Conservation (phyloP, 2,888 invertebrate species). For the Baccha elongata region DNA sequence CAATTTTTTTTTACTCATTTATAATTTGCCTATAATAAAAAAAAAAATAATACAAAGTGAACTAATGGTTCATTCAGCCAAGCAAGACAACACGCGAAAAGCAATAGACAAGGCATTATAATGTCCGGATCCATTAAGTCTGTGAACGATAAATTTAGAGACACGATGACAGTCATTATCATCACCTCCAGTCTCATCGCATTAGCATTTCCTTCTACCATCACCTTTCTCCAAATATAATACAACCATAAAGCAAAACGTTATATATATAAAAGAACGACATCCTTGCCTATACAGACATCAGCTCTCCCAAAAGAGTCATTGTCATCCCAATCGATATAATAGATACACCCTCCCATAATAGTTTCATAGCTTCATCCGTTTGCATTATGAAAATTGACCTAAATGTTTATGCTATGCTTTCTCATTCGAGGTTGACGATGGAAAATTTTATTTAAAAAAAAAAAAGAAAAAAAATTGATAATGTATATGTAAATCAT, state of each 20-base stretch:
- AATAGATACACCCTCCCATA: neutral
- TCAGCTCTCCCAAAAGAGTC: constrained; percentile 14
- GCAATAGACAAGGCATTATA: constrained; percentile 57
- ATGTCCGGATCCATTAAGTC: constrained; percentile 68
- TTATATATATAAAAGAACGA: constrained; percentile 3
- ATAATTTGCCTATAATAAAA: constrained; percentile 6
- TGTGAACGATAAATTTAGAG: constrained; percentile 57
- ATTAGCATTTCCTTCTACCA: constrained; percentile 53
- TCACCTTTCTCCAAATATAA: constrained; percentile 17
- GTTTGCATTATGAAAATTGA: constrained; percentile 57
- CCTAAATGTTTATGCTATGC: constrained; percentile 42
- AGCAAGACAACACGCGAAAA: constrained; percentile 14
- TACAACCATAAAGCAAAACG: neutral
- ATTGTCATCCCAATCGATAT: constrained; percentile 60
- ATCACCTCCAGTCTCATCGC: constrained; percentile 60
- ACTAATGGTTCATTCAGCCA: constrained; percentile 4
- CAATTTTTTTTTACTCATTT: constrained; percentile 37
- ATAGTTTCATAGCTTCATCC: constrained; percentile 6
- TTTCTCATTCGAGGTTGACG: constrained; percentile 37
- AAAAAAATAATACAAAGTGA: constrained; percentile 4
- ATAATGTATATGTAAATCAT: neutral
- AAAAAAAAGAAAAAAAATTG: neutral
- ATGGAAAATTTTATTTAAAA: constrained; percentile 5
- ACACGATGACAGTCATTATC: constrained; percentile 70
- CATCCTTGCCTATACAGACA: neutral